Evolutionary conservation across 2,113 vertebrate genomes (phyloP), one percentile per base, ranked within the genome.

Genomic region (Alectura lathami): DNA sequence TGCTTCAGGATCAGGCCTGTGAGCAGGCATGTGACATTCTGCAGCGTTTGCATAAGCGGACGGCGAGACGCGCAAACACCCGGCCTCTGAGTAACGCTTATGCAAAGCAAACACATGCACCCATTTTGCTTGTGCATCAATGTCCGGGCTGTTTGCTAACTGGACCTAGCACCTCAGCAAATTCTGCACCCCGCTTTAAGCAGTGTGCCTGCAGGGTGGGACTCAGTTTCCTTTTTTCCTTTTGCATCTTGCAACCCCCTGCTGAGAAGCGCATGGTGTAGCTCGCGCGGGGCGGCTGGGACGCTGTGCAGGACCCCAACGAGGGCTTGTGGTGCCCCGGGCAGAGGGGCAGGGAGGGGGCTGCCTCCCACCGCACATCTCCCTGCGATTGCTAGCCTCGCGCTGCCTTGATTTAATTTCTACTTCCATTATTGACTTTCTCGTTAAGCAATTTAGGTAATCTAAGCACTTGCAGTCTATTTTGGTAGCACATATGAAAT

Each of bases 381-480:
- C 69, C 85, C 77, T 57, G 3, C n/a, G 2, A 47, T 93, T 53
- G 45, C 34, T 68, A 62, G 66, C 62, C 93, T 40, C 17, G 62
- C 56, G 32, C 51, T 34, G 70, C 0, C 42, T 42, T 83, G 88
- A 88, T 87, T 83, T 90, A 83, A 93, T 88, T 86, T 83, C 94
- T 86, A 6, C 89, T 86, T 45, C 22, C 95, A 5, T 94, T 89
- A 89, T 89, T 95, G 57, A 73, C 94, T 89, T 80, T 34, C 95
- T 91, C 26, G 87, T 90, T 86, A 60, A 38, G 72, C 76, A 72
- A 86, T 94, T 87, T 56, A 80, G 92, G 76, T 93, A 81, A 94
- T 91, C 97, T 95, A 89, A 97, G 96, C 97, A 93, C 96, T 77
- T 27, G 78, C 86, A 94, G 67, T 94, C 88, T 90, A 50, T 95